Percentiles rank a stretch among this genome's conserved stretches.
Evolutionary conservation across 2,797 vertebrate species (phyloP).

Genomic region (Hypotaenidia okinawae): DNA sequence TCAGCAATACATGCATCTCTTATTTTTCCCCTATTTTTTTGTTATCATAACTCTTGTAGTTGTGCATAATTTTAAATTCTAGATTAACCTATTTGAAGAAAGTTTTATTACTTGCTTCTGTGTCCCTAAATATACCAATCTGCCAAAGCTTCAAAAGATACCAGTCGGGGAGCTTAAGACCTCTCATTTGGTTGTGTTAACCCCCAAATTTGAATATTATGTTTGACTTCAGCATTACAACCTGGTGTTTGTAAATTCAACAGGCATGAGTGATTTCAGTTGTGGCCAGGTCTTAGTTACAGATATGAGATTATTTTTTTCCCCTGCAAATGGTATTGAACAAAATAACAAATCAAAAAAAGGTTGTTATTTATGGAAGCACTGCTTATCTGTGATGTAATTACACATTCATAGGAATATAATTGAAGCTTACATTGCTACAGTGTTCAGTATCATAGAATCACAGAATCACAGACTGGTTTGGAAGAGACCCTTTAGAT

Average conservation of each 20-base stretch:
- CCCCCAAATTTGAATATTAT: neutral
- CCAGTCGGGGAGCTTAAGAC: neutral
- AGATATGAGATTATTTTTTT: neutral
- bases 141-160: neutral
- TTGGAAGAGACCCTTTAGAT: too few species aligned
- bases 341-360: neutral
- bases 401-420: neutral
- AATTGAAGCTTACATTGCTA: neutral
- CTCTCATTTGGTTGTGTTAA: neutral
- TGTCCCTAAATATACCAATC: neutral
- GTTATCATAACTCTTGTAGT: neutral
- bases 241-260: neutral
- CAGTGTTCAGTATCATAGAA: neutral
- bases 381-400: neutral
- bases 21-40: neutral
- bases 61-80: neutral
- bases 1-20: neutral
- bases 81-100: constrained; percentile 14
- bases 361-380: neutral
- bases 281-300: constrained; percentile 14
- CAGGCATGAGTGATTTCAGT: neutral
- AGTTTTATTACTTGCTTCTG: neutral
- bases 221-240: constrained; percentile 7
- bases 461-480: too few species aligned
- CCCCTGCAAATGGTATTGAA: neutral